Evolutionary conservation across 2,888 invertebrate genomes (phyloP), one percentile per base, ranked within the genome.

Genomic region (Lepidocyrtinus sp.): DNA sequence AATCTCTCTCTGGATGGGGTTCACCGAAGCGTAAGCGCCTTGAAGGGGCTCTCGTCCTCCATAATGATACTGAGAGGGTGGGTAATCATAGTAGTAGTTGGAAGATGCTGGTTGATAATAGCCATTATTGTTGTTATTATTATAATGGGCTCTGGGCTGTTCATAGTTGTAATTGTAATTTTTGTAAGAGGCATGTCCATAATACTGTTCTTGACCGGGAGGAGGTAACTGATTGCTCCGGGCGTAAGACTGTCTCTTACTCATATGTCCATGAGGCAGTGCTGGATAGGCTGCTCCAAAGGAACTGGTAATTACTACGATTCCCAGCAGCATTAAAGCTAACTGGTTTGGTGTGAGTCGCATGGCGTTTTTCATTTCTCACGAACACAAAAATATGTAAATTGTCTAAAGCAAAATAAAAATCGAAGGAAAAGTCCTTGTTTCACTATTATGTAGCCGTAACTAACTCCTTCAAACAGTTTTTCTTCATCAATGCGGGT

Each of bases 1-100:
- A 12, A 81, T 27, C 22, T 81, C 81, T 46, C 73, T 64, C 21
- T 70, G 65, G 61, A 74, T 75, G 0, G 80, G 74, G 59, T 74
- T 75, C 2, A 50, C 67, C 9, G 2, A 1, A 19, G 62, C 45
- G 21, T 61, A 62, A 1, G 27, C n/a, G 15, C 75, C 77, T 50
- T 70, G 70, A 36, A 79, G 46, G 12, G 73, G 68, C 0, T 79
- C 79, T 36, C 71, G 21, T 2, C 70, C 15, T 5, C 45, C 68
- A 17, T 61, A 26, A 9, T 24, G 65, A 45, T 36, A 2, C 15
- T 70, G 68, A 22, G 74, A 65, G 12, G 77, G 77, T 1, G 71
- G 63, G 45, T 77, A 71, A 17, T 77, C 71, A 24, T 61, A 59
- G 63, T 21, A 63, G n/a, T 63, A 21, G 7, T 24, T 24, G 36